Conservation (phyloP, 1,140 invertebrate species). For the Ganaspis sp. region DNA sequence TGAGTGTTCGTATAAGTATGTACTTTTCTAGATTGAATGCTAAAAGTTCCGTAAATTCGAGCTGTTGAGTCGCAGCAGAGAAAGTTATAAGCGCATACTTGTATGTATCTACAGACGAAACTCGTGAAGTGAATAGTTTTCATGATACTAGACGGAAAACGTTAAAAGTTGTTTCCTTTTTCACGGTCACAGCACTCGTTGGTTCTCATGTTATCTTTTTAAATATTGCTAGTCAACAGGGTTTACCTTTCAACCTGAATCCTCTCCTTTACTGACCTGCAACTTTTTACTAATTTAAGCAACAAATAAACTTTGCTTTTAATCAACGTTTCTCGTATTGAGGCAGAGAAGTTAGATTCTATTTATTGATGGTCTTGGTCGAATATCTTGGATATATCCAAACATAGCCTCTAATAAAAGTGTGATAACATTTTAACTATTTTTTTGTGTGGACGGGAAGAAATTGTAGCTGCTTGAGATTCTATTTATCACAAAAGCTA, state of each 20-base stretch:
- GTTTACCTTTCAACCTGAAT: neutral
- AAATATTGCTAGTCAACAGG: neutral
- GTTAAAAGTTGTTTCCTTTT: neutral
- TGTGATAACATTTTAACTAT: too few species aligned
- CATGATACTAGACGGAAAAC: neutral
- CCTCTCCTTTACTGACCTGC: too few species aligned
- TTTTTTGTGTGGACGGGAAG: too few species aligned
- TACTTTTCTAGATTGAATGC: neutral
- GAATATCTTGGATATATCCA: too few species aligned
- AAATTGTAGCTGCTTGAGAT: too few species aligned
- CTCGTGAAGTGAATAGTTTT: neutral
- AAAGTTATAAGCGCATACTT: constrained; percentile 6
- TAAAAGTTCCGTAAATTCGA: constrained; percentile 17
- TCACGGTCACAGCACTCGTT: neutral
- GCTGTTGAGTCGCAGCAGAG: neutral
- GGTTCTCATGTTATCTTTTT: neutral
- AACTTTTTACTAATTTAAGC: too few species aligned
- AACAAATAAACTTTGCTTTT: too few species aligned
- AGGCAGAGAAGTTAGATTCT: too few species aligned
- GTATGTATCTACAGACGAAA: neutral
- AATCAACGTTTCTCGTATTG: too few species aligned
- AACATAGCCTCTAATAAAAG: too few species aligned
- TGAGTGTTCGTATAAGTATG: neutral
- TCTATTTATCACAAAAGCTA: too few species aligned
- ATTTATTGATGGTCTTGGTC: too few species aligned